Percentiles rank a stretch among this genome's conserved stretches.
Conservation (phyloP, 2,113 vertebrate genomes). For the Gymnobelideus leadbeateri region DNA sequence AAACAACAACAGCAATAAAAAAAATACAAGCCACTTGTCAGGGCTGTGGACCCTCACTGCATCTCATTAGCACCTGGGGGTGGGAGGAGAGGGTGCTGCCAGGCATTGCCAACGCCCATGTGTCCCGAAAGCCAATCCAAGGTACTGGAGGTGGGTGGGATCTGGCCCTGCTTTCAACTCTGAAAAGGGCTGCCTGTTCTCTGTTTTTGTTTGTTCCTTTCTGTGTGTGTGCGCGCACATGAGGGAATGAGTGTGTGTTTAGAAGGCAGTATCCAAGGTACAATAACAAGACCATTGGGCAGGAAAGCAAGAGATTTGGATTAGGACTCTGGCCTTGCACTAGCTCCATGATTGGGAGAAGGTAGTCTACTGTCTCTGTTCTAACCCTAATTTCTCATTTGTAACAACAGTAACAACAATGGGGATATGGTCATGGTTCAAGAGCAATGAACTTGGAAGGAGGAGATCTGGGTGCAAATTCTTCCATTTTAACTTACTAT, state of each 20-base stretch:
- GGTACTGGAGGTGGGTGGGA: neutral
- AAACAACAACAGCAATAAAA: constrained; percentile 54
- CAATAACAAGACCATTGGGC: neutral
- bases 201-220: neutral
- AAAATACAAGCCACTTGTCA: constrained; percentile 34
- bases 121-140: neutral
- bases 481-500: neutral
- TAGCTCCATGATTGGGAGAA: neutral
- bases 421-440: neutral
- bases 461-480: neutral
- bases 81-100: constrained; percentile 16
- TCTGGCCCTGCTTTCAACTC: neutral
- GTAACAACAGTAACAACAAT: neutral
- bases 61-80: constrained; percentile 60
- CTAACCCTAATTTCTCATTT: neutral
- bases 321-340: neutral
- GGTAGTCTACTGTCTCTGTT: neutral
- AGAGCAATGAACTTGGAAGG: neutral
- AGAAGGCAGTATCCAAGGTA: neutral
- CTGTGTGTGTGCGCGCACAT: neutral
- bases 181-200: neutral
- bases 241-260: neutral
- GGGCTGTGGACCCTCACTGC: constrained; percentile 42
- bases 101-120: neutral
- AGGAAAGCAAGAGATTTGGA: neutral